Conservation (phyloP, 2,797 vertebrate species). For the Cossypha caffra region DNA sequence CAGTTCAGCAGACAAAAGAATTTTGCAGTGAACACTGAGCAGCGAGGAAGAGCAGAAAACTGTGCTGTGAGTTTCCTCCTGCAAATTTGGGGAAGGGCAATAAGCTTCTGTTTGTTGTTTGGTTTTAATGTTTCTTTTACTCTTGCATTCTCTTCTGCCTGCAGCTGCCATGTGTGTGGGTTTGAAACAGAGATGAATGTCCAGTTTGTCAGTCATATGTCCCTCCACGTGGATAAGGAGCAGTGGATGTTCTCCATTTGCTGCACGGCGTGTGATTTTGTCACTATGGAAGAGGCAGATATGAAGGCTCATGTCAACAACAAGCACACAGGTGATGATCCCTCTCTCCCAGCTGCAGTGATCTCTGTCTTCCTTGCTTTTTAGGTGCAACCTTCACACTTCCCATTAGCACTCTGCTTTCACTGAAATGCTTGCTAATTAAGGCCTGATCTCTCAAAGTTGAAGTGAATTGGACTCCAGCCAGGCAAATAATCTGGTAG, state of each 20-base stretch:
- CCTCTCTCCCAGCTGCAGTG: constrained; percentile 12
- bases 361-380: constrained; percentile 30
- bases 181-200: constrained; percentile 98
- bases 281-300: constrained; percentile 95
- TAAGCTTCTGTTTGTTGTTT: neutral
- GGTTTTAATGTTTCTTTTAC: neutral
- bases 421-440: constrained; percentile 44
- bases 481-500: constrained; percentile 45
- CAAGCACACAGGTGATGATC: constrained; percentile 89
- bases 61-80: neutral
- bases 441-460: constrained; percentile 27
- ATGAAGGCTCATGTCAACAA: constrained; percentile 92
- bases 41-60: neutral
- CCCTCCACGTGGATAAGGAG: constrained; percentile 98
- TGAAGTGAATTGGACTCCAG: constrained; percentile 41
- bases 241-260: constrained; percentile 99
- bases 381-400: constrained; percentile 50
- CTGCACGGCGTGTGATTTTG: constrained; percentile 93
- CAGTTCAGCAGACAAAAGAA: constrained; percentile 41
- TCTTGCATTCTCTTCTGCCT: neutral
- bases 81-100: neutral
- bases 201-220: constrained; percentile 99
- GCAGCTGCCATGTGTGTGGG: constrained; percentile 97
- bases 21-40: neutral
- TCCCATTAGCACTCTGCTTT: constrained; percentile 33